A percentile compares a stretch with the other conserved stretches of the same genome.
Evolutionary conservation across 1,140 invertebrate species (phyloP).

Genomic region (Oedothorax gibbosus): DNA sequence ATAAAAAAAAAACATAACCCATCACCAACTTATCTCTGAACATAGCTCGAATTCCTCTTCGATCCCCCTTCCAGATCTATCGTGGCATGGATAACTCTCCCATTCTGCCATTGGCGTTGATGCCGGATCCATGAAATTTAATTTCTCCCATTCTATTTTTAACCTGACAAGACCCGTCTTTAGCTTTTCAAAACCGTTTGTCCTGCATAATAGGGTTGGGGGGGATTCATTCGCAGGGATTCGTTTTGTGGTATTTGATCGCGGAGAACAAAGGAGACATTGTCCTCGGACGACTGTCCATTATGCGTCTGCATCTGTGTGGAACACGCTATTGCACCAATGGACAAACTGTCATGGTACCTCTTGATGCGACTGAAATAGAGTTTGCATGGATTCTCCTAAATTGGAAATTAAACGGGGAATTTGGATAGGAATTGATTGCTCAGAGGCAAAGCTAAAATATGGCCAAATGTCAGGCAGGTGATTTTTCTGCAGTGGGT

Average conservation of each 20-base stretch:
- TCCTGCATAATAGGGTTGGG: constrained; percentile 22
- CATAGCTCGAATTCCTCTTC: too few relatives aligned
- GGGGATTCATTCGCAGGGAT: constrained; percentile 1
- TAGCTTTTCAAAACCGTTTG: constrained; percentile 44
- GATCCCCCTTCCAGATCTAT: background rate
- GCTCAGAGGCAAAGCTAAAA: too few relatives aligned
- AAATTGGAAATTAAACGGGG: too few relatives aligned
- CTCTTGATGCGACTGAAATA: too few relatives aligned
- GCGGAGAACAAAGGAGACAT: constrained; percentile 14
- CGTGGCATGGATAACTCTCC: constrained; percentile 28
- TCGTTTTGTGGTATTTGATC: constrained; percentile 28
- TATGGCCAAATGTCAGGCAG: too few relatives aligned
- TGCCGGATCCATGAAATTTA: constrained; percentile 49
- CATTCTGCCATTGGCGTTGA: constrained; percentile 16
- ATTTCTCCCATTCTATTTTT: constrained; percentile 51
- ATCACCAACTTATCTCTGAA: too few relatives aligned
- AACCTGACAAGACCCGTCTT: constrained; percentile 27
- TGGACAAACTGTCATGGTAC: too few relatives aligned
- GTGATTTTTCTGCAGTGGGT: too few relatives aligned
- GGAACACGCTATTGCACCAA: background rate
- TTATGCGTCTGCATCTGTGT: constrained; percentile 25
- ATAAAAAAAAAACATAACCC: too few relatives aligned
- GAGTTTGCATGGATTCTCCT: too few relatives aligned
- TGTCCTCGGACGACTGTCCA: background rate
- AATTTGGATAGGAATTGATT: too few relatives aligned